phyloP scores from a whole-genome alignment of 2,797 vertebrate species.

The Meda fulgida region DNA sequence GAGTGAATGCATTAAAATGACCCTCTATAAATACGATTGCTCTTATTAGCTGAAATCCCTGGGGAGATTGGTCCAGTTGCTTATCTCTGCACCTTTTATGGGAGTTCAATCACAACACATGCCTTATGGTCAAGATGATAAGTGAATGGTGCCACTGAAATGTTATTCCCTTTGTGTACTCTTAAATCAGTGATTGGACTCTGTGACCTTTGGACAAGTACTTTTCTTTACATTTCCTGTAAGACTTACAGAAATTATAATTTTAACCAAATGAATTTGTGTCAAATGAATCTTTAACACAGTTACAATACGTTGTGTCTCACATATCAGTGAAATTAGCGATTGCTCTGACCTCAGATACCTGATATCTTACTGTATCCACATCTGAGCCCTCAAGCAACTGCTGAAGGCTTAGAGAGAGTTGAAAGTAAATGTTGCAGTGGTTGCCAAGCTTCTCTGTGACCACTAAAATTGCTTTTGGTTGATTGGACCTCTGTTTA shows the following conservation, averaged over 20 bases:
- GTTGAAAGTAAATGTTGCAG: slow-evolving; percentile 62
- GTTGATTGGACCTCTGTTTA: slow-evolving; percentile 64
- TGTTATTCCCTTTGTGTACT: not conserved
- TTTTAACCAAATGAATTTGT: not conserved
- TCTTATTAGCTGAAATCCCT: slow-evolving; percentile 80
- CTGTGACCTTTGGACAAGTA: not conserved
- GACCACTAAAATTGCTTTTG: slow-evolving; percentile 66
- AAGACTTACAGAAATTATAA: not conserved
- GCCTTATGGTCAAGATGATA: slow-evolving; percentile 43
- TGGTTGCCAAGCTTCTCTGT: slow-evolving; percentile 70
- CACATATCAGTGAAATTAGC: slow-evolving; percentile 46
- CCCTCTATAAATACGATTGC: slow-evolving; percentile 83
- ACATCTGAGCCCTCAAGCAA: slow-evolving; percentile 62
- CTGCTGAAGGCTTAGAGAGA: slow-evolving; percentile 71
- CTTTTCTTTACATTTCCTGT: not conserved
- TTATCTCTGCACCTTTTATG: slow-evolving; percentile 81
- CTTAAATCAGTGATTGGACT: not conserved
- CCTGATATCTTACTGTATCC: slow-evolving; percentile 66
- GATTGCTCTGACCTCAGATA: slow-evolving; percentile 60
- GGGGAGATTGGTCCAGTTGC: slow-evolving; percentile 72
- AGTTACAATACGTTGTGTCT: slow-evolving; percentile 13
- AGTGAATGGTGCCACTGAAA: slow-evolving; percentile 18
- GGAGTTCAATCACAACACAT: slow-evolving; percentile 64
- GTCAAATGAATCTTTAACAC: not conserved
- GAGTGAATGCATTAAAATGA: slow-evolving; percentile 71